Conservation (phyloP, 2,797 vertebrate genomes). For the Liasis olivaceus region DNA sequence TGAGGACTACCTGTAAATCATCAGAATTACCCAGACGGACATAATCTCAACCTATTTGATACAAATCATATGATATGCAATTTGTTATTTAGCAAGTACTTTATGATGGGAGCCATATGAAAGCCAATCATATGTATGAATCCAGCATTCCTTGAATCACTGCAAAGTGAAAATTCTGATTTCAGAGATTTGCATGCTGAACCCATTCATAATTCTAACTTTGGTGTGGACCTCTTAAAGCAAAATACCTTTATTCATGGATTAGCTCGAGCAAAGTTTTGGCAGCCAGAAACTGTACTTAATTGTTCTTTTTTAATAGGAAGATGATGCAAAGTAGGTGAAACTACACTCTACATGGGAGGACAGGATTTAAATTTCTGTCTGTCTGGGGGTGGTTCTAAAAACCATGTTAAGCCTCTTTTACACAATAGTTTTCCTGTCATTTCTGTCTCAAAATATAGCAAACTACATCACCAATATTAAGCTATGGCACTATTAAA, state of each 20-base stretch:
- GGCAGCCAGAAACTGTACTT: too few species aligned
- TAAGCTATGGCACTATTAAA: too few species aligned
- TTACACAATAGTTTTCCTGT: too few species aligned
- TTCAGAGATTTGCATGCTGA: background rate
- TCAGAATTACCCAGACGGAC: background rate
- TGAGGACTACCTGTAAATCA: background rate
- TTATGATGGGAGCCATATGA: background rate
- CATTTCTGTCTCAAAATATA: too few species aligned
- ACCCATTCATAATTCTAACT: background rate
- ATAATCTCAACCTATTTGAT: background rate
- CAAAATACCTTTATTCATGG: background rate
- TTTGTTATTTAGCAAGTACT: background rate
- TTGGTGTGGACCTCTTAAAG: background rate
- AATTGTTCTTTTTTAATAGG: too few species aligned
- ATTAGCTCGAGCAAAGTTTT: background rate
- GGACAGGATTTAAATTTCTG: too few species aligned
- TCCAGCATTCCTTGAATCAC: background rate
- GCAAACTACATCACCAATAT: too few species aligned
- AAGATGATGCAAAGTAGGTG: too few species aligned
- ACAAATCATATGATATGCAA: background rate
- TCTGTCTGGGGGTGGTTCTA: too few species aligned
- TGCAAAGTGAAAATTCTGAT: background rate
- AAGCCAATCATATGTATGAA: background rate
- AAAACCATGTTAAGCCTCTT: too few species aligned
- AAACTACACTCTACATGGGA: too few species aligned